phyloP scores from a whole-genome alignment of 2,888 invertebrate genomes.

The Lymantria monacha region DNA sequence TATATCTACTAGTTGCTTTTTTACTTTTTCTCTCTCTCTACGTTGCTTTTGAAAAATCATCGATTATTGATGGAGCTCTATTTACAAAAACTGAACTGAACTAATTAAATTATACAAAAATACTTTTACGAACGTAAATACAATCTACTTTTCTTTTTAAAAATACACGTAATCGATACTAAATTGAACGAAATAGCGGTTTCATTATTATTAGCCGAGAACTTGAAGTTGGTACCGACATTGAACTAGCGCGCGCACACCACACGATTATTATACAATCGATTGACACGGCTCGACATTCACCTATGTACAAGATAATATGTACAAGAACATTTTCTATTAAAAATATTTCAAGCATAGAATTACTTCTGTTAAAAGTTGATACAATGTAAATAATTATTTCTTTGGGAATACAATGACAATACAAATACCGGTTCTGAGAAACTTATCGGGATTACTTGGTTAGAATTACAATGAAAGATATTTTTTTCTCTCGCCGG shows the following conservation, averaged over 20 bases:
- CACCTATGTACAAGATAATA: too few relatives aligned
- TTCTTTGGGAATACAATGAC: not conserved
- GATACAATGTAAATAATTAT: constrained; percentile 19
- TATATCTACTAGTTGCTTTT: too few relatives aligned
- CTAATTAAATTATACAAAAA: too few relatives aligned
- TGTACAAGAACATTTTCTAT: too few relatives aligned
- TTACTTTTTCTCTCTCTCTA: too few relatives aligned
- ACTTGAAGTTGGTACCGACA: constrained; percentile 59
- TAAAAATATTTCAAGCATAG: not conserved
- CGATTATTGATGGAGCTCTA: too few relatives aligned
- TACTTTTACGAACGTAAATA: too few relatives aligned
- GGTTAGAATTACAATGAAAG: not conserved
- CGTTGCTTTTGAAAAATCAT: too few relatives aligned
- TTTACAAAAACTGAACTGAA: too few relatives aligned
- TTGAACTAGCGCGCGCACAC: constrained; percentile 43
- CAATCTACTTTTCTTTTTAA: too few relatives aligned
- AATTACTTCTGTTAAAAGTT: not conserved
- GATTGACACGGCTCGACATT: constrained; percentile 26
- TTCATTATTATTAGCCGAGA: constrained; percentile 51
- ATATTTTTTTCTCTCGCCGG: constrained; percentile 2
- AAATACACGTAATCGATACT: too few relatives aligned
- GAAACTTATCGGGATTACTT: not conserved
- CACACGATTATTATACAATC: constrained; percentile 64
- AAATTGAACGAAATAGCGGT: too few relatives aligned
- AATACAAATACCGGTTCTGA: not conserved